phyloP scores from a whole-genome alignment of 2,797 vertebrate genomes.

The Crenichthys baileyi region DNA sequence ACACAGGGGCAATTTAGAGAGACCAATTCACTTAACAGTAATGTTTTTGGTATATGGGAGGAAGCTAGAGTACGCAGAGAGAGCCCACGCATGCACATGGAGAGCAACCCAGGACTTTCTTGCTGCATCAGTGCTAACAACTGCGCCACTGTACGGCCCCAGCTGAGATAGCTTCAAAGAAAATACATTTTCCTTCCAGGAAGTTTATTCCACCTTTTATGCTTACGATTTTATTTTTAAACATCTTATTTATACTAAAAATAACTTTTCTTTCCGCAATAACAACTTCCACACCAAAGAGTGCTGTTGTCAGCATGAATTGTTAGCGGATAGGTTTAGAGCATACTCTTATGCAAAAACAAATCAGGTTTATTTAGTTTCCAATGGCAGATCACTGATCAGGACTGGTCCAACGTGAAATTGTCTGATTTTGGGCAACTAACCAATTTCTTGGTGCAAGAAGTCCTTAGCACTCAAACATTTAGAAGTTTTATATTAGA shows the following conservation, averaged over 20 bases:
- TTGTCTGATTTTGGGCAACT: not conserved
- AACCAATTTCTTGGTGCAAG: not conserved
- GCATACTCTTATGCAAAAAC: not conserved
- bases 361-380: not conserved
- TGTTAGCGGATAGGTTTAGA: not conserved
- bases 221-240: not conserved
- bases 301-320: not conserved
- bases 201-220: not conserved
- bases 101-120: too few species aligned
- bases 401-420: not conserved
- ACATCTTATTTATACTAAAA: not conserved
- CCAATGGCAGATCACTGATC: not conserved
- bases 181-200: not conserved
- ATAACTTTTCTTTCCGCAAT: not conserved
- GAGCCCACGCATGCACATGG: too few species aligned
- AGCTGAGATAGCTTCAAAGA: not conserved
- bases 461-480: constrained; percentile 3
- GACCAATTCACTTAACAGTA: too few species aligned
- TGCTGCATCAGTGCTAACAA: too few species aligned
- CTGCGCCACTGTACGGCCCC: too few species aligned
- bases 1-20: too few species aligned
- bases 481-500: constrained; percentile 16
- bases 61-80: too few species aligned
- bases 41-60: too few species aligned
- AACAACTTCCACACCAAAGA: not conserved